Evolutionary conservation across 1,140 invertebrate genomes (phyloP).

Genomic region (Rhizoglyphus robini): DNA sequence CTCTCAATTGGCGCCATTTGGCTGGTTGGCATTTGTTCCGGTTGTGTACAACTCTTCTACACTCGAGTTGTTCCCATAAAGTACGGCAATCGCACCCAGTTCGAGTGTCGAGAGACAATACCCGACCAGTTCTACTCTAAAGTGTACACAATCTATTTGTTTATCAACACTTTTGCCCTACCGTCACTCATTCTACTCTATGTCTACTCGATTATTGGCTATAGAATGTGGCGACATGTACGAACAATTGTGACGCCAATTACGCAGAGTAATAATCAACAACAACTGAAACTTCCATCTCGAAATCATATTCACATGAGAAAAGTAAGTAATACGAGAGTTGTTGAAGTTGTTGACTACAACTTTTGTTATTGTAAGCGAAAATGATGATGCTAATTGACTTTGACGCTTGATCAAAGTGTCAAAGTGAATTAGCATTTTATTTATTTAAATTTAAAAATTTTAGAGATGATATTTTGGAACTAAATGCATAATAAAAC

Average conservation of each 20-base stretch:
- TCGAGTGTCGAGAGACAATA: conserved; percentile 34
- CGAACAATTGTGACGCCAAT: no score
- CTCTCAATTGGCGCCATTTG: conserved; percentile 32
- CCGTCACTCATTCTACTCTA: conserved; percentile 37
- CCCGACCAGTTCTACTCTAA: conserved; percentile 5
- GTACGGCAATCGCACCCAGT: conserved; percentile 29
- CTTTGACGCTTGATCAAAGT: no score
- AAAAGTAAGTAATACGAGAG: conserved; percentile 40
- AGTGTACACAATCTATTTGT: conserved; percentile 36
- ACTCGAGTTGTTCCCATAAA: conserved; percentile 30
- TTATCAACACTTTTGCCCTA: conserved; percentile 40
- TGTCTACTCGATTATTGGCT: conserved; percentile 37
- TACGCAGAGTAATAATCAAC: no score
- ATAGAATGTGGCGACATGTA: conserved; percentile 36
- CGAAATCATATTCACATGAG: conserved; percentile 37
- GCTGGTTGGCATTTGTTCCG: conserved; percentile 33
- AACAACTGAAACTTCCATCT: conserved; percentile 38
- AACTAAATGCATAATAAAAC: no score
- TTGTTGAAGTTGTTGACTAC: no score
- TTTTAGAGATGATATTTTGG: no score
- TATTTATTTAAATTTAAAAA: no score
- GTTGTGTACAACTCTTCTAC: conserved; percentile 36
- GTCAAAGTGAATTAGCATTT: no score
- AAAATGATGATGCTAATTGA: no score
- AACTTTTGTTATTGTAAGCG: no score